phyloP scores from a whole-genome alignment of 2,888 invertebrate genomes.

The Bruchidius siliquastri region DNA sequence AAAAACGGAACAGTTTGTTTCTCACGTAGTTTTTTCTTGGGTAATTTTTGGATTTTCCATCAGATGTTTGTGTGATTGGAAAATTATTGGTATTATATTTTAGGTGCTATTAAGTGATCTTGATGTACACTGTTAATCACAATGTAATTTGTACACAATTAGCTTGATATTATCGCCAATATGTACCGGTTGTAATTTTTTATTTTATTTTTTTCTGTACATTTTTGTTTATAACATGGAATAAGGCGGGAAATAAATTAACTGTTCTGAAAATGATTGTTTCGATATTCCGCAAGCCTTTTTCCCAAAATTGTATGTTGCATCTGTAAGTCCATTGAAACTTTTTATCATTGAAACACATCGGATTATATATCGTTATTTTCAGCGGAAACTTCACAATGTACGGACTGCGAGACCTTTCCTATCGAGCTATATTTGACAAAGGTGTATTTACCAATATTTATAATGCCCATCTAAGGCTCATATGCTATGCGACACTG shows the following conservation, averaged over 20 bases:
- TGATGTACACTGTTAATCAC: slow-evolving; percentile 20
- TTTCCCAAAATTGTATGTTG: too few species aligned
- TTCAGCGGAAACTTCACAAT: too few species aligned
- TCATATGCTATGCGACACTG: too few species aligned
- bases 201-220: slow-evolving; percentile 25
- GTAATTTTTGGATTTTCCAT: slow-evolving; percentile 15
- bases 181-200: slow-evolving; percentile 25
- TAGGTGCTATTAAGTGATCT: slow-evolving; percentile 33
- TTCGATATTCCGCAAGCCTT: slow-evolving; percentile 7
- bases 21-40: slow-evolving; percentile 18
- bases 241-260: slow-evolving; percentile 37
- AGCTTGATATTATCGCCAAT: slow-evolving; percentile 10
- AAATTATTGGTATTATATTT: slow-evolving; percentile 19
- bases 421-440: too few species aligned
- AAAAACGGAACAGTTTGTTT: slow-evolving; percentile 39
- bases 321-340: too few species aligned
- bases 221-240: slow-evolving; percentile 29
- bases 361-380: too few species aligned
- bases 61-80: slow-evolving; percentile 12
- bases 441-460: too few species aligned
- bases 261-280: slow-evolving; percentile 28
- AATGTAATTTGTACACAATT: slow-evolving; percentile 15
- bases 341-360: too few species aligned
- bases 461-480: too few species aligned
- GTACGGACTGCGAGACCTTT: too few species aligned